Evolutionary conservation across 1,140 invertebrate genomes (phyloP), one percentile per base, ranked within the genome.

Genomic region (Cherax destructor): DNA sequence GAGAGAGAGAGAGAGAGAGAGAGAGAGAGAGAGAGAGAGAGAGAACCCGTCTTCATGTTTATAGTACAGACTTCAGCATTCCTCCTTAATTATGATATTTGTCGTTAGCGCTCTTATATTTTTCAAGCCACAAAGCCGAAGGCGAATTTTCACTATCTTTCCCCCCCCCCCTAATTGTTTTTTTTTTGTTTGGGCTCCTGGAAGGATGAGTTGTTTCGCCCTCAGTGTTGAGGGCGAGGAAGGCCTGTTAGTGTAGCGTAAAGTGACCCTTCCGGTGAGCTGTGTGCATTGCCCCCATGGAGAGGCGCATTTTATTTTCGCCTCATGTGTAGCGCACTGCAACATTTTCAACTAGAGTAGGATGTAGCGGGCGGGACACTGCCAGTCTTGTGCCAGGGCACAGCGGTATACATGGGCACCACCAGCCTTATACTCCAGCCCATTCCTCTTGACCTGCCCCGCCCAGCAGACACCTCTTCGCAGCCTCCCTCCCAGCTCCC

Each of bases 291-390:
- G 30, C 21, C 9, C 24, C 24, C 24, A 74, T 74, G 69, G n/a
- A 74, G 69, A n/a, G 24, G 69, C n/a, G 30, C 16, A 30, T 74
- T 74, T 74, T 74, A 4, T 74, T 30, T 74, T 30, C 21, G n/a
- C 24, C 24, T 74, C 69, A 6, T 74, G 69, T 30, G 3, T 74
- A 74, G 69, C 69, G 69, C 69, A 74, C 24, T 6, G 30, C n/a
- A 24, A 74, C 69, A 74, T 74, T 74, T 74, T 74, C 24, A n/a
- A 74, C 69, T 74, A 74, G 69, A 24, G 69, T 41, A 74, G 69
- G 69, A 9, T 74, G 69, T 74, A 30, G 69, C 24, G 69, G 69
- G n/a, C 69, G n/a, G n/a, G 69, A n/a, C 24, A 41, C 0, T 0
- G 30, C 69, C 2, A 9, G 24, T 74, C 69, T 30, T 74, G 69